A percentile compares a stretch with the other conserved stretches of the same genome.
Evolutionary conservation across 2,113 vertebrate genomes (phyloP).

Genomic region (Neogobius melanostomus): DNA sequence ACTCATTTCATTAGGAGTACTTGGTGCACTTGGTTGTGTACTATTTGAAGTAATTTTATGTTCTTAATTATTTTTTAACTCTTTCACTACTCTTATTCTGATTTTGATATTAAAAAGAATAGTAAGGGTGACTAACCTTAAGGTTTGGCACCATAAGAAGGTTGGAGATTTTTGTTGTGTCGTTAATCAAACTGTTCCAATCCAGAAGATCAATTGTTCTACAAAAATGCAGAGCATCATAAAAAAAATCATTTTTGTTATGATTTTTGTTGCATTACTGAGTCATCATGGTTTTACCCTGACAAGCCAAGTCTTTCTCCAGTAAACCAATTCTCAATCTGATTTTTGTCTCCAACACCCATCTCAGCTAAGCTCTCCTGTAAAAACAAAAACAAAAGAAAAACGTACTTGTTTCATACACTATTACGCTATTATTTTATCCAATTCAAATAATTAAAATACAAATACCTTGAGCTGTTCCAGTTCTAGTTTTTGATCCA

Average conservation of each 20-base stretch:
- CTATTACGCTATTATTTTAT: background rate
- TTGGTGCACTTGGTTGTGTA: no score
- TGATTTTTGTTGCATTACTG: background rate
- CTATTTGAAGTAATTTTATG: no score
- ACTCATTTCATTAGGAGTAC: no score
- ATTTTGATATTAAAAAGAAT: background rate
- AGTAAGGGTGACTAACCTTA: conserved; percentile 74
- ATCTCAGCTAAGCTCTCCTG: conserved; percentile 83
- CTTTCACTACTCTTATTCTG: no score
- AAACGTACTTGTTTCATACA: no score
- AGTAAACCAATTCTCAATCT: conserved; percentile 85
- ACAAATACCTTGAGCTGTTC: conserved; percentile 82
- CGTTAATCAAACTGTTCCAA: conserved; percentile 88
- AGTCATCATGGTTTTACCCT: conserved; percentile 76
- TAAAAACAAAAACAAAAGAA: conserved; percentile 10
- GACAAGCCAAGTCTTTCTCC: conserved; percentile 81
- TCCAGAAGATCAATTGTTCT: conserved; percentile 91
- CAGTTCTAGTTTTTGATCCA: conserved; percentile 86
- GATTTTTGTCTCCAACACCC: conserved; percentile 75
- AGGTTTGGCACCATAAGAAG: conserved; percentile 88
- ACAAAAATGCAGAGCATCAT: background rate
- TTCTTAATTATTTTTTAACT: no score
- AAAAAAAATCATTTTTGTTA: background rate
- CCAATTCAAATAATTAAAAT: background rate
- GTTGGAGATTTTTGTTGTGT: conserved; percentile 81